Evolutionary conservation across 2,113 vertebrate species (phyloP), one percentile per base, ranked within the genome.

Genomic region (Chitala chitala): DNA sequence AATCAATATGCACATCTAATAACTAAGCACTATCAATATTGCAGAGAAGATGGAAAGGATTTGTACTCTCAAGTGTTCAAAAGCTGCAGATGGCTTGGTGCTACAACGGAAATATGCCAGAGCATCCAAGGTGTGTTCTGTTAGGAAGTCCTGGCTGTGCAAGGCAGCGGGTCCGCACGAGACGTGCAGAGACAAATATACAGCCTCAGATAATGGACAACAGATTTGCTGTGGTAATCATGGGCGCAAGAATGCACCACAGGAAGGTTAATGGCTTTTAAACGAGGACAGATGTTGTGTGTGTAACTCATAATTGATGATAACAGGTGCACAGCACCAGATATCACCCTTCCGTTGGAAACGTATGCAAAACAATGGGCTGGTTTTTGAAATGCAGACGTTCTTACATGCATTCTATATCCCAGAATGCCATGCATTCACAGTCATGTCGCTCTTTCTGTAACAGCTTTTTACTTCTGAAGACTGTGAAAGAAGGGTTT

Each of bases 261-360:
- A 54, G 50, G 48, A 66, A 65, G 61, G 72, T 74, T 74, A 74
- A 74, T 74, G 48, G 48, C 26, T 53, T 74, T 63, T 74, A 74
- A 74, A 74, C 13, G 72, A 74, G 72, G 61, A 74, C 72, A 74
- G 72, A 74, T 74, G 72, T 65, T 74, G 48, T 74, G 61, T 74
- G 72, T 74, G 72, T 74, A 74, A 74, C 31, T 46, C 38, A 15
- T 65, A 74, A 74, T 54, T 74, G 59, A 54, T 66, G 59, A 31
- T 74, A 66, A 59, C 61, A 65, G 58, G 72, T 74, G 72, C 58
- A 53, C 20, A 63, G 72, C 46, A 53, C 44, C 61, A 65, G 72
- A 66, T 65, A 61, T 48, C 65, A 36, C 55, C 26, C 9, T 12
- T 24, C 71, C 71, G 33, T 56, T 15, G 26, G 55, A n/a, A n/a